Percentiles rank a stretch among this genome's conserved stretches.
These are phyloP conservation scores for Dufourea novaeangliae DNA, from an alignment of 1,140 invertebrate species.

Conservation along the genomic window DNA sequence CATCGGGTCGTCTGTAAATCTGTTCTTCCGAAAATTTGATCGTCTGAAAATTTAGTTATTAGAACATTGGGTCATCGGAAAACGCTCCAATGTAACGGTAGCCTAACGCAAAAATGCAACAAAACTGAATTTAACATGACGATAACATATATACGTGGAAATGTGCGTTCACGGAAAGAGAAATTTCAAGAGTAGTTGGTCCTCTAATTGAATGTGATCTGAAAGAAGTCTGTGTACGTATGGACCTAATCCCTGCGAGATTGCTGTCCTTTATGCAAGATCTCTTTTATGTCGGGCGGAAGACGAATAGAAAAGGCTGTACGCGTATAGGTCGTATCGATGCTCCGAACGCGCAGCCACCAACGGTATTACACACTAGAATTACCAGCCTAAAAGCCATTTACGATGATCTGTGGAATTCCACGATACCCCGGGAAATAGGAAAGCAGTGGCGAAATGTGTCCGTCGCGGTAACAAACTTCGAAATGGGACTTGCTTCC, in stretches of 20 bases:
- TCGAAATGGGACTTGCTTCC: neutral
- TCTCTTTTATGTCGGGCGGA: slow-evolving; percentile 12
- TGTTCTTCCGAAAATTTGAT: no score
- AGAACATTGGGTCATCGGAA: no score
- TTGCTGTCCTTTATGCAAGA: slow-evolving; percentile 28
- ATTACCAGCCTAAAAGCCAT: neutral
- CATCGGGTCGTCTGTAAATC: no score
- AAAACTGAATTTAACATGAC: no score
- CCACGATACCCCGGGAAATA: neutral
- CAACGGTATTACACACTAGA: slow-evolving; percentile 10
- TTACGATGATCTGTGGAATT: neutral
- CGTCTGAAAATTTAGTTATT: no score
- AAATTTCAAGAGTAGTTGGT: neutral
- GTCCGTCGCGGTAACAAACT: neutral
- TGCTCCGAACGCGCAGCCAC: neutral
- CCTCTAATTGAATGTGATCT: slow-evolving; percentile 45
- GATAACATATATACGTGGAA: no score
- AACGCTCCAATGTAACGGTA: no score
- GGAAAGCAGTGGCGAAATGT: neutral
- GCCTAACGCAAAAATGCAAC: no score
- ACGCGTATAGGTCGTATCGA: slow-evolving; percentile 1
- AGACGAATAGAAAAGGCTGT: neutral
- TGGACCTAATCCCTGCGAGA: slow-evolving; percentile 37
- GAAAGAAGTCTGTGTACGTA: slow-evolving; percentile 35
- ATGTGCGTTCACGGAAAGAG: no score